phyloP scores from a whole-genome alignment of 2,888 invertebrate species.

The Polydrusus pterygomalis region DNA sequence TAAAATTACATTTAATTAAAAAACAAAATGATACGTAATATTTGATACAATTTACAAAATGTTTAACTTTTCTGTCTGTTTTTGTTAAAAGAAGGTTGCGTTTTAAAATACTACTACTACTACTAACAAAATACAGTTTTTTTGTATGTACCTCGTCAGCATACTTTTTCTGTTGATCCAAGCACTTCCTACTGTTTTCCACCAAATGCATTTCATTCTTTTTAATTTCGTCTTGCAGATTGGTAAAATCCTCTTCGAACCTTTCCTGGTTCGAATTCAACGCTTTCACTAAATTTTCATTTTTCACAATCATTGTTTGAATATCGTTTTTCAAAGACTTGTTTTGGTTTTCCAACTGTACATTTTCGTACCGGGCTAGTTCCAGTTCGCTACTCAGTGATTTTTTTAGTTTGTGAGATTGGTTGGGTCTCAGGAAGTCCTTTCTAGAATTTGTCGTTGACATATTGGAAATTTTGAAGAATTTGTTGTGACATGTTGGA shows the following conservation, averaged over 20 bases:
- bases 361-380: conserved; percentile 41
- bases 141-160: conserved; percentile 47
- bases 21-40: too few species aligned
- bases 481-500: conserved; percentile 37
- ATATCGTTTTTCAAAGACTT: conserved; percentile 38
- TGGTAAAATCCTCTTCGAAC: conserved; percentile 53
- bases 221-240: conserved; percentile 51
- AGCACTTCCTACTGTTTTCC: conserved; percentile 53
- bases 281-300: conserved; percentile 45
- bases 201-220: conserved; percentile 48
- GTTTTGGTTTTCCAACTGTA: conserved; percentile 50
- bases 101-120: too few species aligned
- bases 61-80: too few species aligned
- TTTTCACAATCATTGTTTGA: conserved; percentile 33
- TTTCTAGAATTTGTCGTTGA: conserved; percentile 24
- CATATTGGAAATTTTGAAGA: conserved; percentile 47
- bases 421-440: not conserved
- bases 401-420: not conserved
- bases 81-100: too few species aligned
- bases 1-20: too few species aligned
- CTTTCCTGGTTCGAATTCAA: conserved; percentile 37
- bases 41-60: too few species aligned
- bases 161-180: conserved; percentile 54
- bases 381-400: conserved; percentile 40
- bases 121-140: too few species aligned